Base-by-base conservation (phyloP, 1,140 invertebrate species). In the Tetramorium parvispinum region DNA sequence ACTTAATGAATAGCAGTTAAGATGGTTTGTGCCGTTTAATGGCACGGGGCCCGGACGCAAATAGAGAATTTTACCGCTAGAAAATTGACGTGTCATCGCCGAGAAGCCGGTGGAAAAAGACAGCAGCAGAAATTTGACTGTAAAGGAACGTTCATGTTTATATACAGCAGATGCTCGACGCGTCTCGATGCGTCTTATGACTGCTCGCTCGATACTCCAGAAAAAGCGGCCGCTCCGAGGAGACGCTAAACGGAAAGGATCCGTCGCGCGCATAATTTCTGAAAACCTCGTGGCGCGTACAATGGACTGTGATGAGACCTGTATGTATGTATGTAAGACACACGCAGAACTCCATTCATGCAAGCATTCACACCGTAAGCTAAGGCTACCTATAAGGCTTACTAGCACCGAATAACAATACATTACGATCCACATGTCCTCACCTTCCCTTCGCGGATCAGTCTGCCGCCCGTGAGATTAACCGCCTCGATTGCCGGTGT, bases 381-480 rank as follows among this genome's bases (percentile, higher is more conserved):
- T 91, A 89, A 87, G 87, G 89, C 90, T 91, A 91, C 71, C 85
- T 91, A 91, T 63, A 61, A 86, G 88, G 88, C 88, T 89, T 86
- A 85, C 76, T 89, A 86, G 78, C 78, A 86, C 85, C 85, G 43
- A 77, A 85, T 76, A 63, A 49, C 32, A 32, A 32, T 71, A 88
- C 76, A 78, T 53, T 32, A 87, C 37, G 65, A 77, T 79, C 87
- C 83, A 76, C 57, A 70, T 75, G 27, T 75, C 92, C 92, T 97
- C 98, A 99, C 99, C 98, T 99, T 99, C 88, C 99, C 99, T 96
- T 99, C 99, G 88, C 98, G 96, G 92, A 99, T 99, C 95, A 98
- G 98, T 94, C 98, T 97, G 93, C 98, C 99, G 91, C 99, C 99
- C 93, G 98, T 98, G 89, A 98, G 96, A 95, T 99, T 99, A 91